These are phyloP conservation scores for Euzophera pinguis DNA, from an alignment of 2,888 invertebrate genomes.

Conservation along the genomic window DNA sequence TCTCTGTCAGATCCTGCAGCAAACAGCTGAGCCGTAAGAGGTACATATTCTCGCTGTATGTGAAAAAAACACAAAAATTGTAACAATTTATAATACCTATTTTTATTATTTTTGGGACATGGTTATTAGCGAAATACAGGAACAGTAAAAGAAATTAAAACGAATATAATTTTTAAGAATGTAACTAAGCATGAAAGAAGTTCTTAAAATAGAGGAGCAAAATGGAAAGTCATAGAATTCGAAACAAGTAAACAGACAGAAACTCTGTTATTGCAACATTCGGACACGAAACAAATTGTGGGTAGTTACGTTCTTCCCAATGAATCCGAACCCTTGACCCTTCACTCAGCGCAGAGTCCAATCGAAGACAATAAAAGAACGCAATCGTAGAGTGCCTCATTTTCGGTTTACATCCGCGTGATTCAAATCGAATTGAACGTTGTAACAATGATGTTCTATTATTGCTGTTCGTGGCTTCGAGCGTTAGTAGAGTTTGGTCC, in stretches of 20 bases:
- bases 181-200: no score
- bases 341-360: slow-evolving; percentile 3
- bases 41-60: no score
- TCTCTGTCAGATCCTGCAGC: no score
- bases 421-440: slow-evolving; percentile 1
- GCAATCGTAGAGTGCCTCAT: slow-evolving; percentile 2
- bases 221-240: background rate
- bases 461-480: background rate
- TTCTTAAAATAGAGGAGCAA: no score
- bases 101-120: no score
- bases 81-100: no score
- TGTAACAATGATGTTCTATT: background rate
- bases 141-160: no score
- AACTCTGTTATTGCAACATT: background rate
- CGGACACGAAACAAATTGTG: slow-evolving; percentile 7
- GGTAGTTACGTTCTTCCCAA: slow-evolving; percentile 4
- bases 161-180: no score
- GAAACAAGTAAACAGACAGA: background rate
- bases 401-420: background rate
- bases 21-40: no score
- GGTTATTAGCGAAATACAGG: no score
- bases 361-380: slow-evolving; percentile 9
- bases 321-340: slow-evolving; percentile 12
- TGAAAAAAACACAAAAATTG: no score
- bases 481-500: background rate